Base-by-base conservation (phyloP, 2,888 invertebrate genomes). In the Dryocosmus kuriphilus region DNA sequence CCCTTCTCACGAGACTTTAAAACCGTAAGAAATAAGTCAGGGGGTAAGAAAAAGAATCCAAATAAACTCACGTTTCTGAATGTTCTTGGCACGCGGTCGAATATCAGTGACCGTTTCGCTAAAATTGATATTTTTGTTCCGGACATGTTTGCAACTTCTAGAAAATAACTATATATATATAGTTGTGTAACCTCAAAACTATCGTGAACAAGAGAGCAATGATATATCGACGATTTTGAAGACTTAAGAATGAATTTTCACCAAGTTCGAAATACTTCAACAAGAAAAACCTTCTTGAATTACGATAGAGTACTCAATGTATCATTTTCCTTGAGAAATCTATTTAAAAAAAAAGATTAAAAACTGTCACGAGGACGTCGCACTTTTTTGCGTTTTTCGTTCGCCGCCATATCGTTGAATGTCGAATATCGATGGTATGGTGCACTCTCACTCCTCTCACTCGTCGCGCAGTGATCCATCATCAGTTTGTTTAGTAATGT, bases 401-500 rank as follows among this genome's bases (percentile, higher is more conserved):
- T 57, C 41, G 30, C 16, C 24, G 16, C 24, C 57, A 57, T 57
- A 57, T 57, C 57, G 22, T 57, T 24, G 11, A 8, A 46, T 19
- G 27, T 51, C 41, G 24, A 46, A 19, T 46, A 2, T 11, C 19
- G 3, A 2, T 16, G 4, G n/a, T n/a, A n/a, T n/a, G n/a, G n/a
- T n/a, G 19, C 46, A 51, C 19, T n/a, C 46, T 51, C 19, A 1
- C 14, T n/a, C 51, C 3, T 9, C 22, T 55, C 51, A 19, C 19
- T 46, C 22, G 22, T 55, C 57, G 57, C 77, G 80, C 75, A 79
- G 79, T 84, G 83, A 86, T 86, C 86, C 85, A 85, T 88, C 85
- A 87, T 84, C 84, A 79, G 11, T 38, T 81, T 82, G 84, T 86
- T 86, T 87, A 86, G 79, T 81, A 82, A 85, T 83, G 82, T 83